These are phyloP conservation scores for Falco punctatus DNA, from an alignment of 2,113 vertebrate species.

Conservation along the genomic window DNA sequence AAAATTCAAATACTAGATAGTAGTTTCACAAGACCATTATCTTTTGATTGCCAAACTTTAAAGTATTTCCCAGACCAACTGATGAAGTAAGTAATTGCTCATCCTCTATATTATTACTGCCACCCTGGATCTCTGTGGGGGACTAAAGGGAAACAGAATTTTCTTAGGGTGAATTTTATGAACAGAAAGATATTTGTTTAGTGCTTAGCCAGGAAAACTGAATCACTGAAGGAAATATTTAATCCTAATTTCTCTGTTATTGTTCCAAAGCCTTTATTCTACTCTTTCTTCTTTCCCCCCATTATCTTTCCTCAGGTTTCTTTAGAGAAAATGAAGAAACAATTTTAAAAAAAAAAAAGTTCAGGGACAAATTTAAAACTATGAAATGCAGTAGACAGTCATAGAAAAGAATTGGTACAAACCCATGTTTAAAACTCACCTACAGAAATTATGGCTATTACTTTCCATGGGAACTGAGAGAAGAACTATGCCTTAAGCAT, in stretches of 20 bases:
- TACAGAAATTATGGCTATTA: background rate
- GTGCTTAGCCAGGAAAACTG: slow-evolving; percentile 45
- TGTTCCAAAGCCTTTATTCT: slow-evolving; percentile 28
- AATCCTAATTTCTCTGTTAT: slow-evolving; percentile 50
- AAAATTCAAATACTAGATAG: slow-evolving; percentile 51
- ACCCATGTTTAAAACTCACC: background rate
- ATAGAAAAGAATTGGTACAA: background rate
- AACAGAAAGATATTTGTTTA: slow-evolving; percentile 58
- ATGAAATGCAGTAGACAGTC: background rate
- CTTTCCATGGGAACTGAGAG: background rate
- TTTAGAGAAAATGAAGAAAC: slow-evolving; percentile 35
- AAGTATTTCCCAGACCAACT: slow-evolving; percentile 62
- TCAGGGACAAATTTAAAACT: background rate
- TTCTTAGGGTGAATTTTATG: slow-evolving; percentile 65
- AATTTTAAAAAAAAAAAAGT: background rate
- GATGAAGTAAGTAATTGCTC: slow-evolving; percentile 69
- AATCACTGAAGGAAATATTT: slow-evolving; percentile 56
- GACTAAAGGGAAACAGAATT: slow-evolving; percentile 65
- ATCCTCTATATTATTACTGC: slow-evolving; percentile 60
- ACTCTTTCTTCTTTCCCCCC: background rate
- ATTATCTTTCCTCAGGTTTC: slow-evolving; percentile 20
- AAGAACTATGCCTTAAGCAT: background rate
- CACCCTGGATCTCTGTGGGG: slow-evolving; percentile 57
- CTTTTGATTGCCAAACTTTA: slow-evolving; percentile 70
- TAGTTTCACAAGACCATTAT: slow-evolving; percentile 61